Conservation (phyloP, 2,888 invertebrate genomes). For the Formica aserva region DNA sequence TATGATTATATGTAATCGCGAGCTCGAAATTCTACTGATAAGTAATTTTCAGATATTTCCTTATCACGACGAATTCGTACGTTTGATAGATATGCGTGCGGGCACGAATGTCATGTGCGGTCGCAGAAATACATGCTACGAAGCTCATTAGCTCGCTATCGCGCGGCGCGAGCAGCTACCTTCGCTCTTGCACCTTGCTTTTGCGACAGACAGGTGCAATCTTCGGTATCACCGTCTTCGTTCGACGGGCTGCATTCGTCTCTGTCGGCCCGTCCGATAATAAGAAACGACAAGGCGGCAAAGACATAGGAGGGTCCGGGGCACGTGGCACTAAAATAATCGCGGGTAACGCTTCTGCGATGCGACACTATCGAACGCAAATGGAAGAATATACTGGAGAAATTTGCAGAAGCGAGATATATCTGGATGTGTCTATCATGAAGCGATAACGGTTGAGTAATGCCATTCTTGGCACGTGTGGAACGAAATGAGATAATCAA, state of each 20-base stretch:
- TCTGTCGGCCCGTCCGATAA: constrained; percentile 76
- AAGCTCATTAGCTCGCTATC: constrained; percentile 82
- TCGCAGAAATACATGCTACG: constrained; percentile 46
- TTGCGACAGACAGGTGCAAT: constrained; percentile 81
- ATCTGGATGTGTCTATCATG: not conserved
- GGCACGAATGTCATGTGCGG: not conserved
- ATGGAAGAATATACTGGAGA: not conserved
- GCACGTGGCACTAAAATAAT: constrained; percentile 80
- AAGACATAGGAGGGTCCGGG: constrained; percentile 57
- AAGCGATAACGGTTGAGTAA: constrained; percentile 31
- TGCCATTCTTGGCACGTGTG: not conserved
- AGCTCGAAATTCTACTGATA: not conserved
- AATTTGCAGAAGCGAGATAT: not conserved
- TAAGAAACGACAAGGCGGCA: constrained; percentile 67
- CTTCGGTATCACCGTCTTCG: constrained; percentile 64
- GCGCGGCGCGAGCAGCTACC: constrained; percentile 79
- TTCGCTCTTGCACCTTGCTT: constrained; percentile 78
- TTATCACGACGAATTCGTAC: not conserved
- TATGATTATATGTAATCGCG: not conserved
- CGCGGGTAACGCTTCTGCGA: constrained; percentile 64
- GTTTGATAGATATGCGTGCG: not conserved
- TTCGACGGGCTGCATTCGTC: constrained; percentile 61
- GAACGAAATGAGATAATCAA: not conserved
- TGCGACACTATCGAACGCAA: not conserved
- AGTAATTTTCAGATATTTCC: not conserved